These are phyloP conservation scores for Neotoxoptera formosana DNA, from an alignment of 1,140 invertebrate genomes.

Conservation along the genomic window DNA sequence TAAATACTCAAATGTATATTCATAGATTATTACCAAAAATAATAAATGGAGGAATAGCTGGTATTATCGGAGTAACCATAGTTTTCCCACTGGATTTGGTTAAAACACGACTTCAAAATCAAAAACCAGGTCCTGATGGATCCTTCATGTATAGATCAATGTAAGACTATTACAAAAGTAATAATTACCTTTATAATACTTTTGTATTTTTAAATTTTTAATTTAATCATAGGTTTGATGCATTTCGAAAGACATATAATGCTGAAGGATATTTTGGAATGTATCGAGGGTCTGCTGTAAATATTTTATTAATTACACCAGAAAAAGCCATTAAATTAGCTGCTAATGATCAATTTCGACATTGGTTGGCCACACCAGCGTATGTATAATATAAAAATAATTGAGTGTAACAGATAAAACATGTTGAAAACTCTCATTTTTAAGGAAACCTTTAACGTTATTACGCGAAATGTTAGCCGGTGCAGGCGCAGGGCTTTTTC, in stretches of 20 bases:
- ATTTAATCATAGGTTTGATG: conserved; percentile 80
- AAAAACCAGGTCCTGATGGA: conserved; percentile 88
- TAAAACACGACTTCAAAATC: conserved; percentile 95
- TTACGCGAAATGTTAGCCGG: conserved; percentile 90
- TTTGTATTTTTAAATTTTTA: not conserved
- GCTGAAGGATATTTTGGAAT: conserved; percentile 96
- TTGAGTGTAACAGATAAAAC: not conserved
- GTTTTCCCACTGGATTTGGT: conserved; percentile 98
- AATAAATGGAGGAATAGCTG: conserved; percentile 98
- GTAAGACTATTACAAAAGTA: conserved; percentile 72
- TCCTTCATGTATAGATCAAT: conserved; percentile 93
- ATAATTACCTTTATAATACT: conserved; percentile 8
- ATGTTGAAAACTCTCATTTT: conserved; percentile 46
- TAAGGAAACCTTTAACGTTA: conserved; percentile 72
- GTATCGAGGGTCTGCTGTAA: conserved; percentile 95
- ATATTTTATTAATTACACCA: conserved; percentile 97
- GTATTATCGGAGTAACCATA: conserved; percentile 98
- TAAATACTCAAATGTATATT: conserved; percentile 60
- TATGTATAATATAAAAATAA: conserved; percentile 63
- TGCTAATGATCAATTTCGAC: conserved; percentile 97
- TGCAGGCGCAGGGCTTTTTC: conserved; percentile 93
- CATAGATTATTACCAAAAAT: conserved; percentile 90
- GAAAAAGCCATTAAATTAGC: conserved; percentile 99
- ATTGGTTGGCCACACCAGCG: conserved; percentile 74
- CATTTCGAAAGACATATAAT: conserved; percentile 89